Base-by-base conservation (phyloP, 2,113 vertebrate genomes). In the Anguilla japonica region DNA sequence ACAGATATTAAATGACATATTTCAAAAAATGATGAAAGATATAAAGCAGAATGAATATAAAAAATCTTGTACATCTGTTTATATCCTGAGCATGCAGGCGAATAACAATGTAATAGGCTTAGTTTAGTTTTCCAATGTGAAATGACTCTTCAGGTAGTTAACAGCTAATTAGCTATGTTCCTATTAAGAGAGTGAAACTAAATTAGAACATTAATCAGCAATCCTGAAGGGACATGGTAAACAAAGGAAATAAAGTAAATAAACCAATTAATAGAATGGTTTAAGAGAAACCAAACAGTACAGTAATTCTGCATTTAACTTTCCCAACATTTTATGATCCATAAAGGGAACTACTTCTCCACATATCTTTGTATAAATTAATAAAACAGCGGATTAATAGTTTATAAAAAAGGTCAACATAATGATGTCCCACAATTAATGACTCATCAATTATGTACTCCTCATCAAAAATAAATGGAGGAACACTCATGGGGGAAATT, bases 131-230 rank as follows among this genome's bases (percentile, higher is more conserved):
- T 75, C 29, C 26, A 75, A 29, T 34, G n/a, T 75, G 71, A n/a
- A 75, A 29, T 34, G 71, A 34, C 71, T 75, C 71, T 26, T 75
- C 6, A 75, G 71, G n/a, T n/a, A 75, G 71, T 75, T 75, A 75
- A 75, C 71, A n/a, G 71, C 71, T 75, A 75, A 75, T 75, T 75
- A 75, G 1, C 26, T 29, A 26, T 29, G 29, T 29, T 34, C 71
- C 71, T 75, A 75, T 75, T 75, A n/a, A 75, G 71, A 75, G n/a
- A 75, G 71, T 75, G 71, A 75, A 75, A n/a, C 71, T 34, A 75
- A 34, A 75, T n/a, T 34, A 75, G 71, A 26, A 67, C 60, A 75
- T 75, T 75, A 75, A 13, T 75, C 71, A 75, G 71, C 29, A 75
- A 13, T 9, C 26, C 71, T 34, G 71, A n/a, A 34, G 34, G 71